These are phyloP conservation scores for Leptopterna dolabrata DNA, from an alignment of 2,888 invertebrate genomes.

Conservation along the genomic window DNA sequence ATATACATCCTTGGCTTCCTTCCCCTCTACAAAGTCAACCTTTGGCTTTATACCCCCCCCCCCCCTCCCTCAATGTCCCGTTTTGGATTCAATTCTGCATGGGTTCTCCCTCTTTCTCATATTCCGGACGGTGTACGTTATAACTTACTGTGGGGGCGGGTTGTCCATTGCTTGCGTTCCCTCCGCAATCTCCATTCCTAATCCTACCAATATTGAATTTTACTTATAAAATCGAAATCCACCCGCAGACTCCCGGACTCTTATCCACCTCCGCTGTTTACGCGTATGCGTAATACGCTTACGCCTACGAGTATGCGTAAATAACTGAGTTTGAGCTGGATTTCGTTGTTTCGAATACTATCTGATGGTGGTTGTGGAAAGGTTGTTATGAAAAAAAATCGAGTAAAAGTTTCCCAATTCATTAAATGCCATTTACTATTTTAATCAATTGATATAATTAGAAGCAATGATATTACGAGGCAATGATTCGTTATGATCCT, in stretches of 20 bases:
- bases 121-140: constrained; percentile 11
- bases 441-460: too few relatives aligned
- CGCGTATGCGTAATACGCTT: not conserved
- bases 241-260: not conserved
- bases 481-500: too few relatives aligned
- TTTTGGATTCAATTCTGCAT: not conserved
- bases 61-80: not conserved
- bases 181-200: not conserved
- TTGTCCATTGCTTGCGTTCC: not conserved
- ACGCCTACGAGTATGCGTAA: too few relatives aligned
- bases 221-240: too few relatives aligned
- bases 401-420: too few relatives aligned
- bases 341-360: too few relatives aligned
- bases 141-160: not conserved
- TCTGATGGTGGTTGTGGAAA: too few relatives aligned
- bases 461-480: too few relatives aligned
- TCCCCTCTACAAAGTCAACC: not conserved
- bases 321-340: too few relatives aligned
- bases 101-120: not conserved
- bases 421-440: too few relatives aligned
- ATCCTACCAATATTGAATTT: constrained; percentile 5
- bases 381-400: too few relatives aligned
- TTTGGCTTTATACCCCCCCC: not conserved
- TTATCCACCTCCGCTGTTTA: not conserved
- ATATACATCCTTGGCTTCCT: constrained; percentile 11